Evolutionary conservation across 2,888 invertebrate species (phyloP).

Genomic region (Lasioglossum malachurum): DNA sequence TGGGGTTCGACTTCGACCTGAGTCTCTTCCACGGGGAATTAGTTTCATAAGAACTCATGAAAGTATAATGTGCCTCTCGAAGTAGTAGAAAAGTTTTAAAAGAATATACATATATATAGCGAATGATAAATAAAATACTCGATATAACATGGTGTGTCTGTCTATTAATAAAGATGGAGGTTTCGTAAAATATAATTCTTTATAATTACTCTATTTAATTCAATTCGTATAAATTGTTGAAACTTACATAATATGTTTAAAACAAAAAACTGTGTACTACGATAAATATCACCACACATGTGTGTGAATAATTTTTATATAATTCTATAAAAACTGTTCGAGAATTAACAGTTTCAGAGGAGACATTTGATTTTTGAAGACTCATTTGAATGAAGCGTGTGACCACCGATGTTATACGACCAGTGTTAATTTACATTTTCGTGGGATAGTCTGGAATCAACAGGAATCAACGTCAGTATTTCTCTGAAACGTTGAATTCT

Average conservation of each 20-base stretch:
- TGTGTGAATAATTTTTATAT: background rate
- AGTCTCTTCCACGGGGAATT: background rate
- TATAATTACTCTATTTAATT: background rate
- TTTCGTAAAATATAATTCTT: background rate
- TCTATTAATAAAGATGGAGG: background rate
- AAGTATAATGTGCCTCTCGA: background rate
- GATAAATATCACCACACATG: background rate
- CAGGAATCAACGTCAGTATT: conserved; percentile 22
- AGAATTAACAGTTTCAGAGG: background rate
- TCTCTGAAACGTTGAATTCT: background rate
- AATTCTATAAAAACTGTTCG: background rate
- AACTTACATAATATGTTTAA: background rate
- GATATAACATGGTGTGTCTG: no score
- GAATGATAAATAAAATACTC: no score
- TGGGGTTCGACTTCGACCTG: background rate
- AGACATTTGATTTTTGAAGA: background rate
- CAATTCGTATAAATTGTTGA: background rate
- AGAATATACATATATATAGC: background rate
- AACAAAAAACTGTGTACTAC: background rate
- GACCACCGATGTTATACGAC: conserved; percentile 36
- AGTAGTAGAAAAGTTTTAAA: background rate
- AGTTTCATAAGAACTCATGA: background rate
- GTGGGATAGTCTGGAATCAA: conserved; percentile 33
- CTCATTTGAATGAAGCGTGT: conserved; percentile 35
- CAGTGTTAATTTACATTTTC: conserved; percentile 50